phyloP scores from a whole-genome alignment of 2,113 vertebrate genomes.

The Clinocottus analis region DNA sequence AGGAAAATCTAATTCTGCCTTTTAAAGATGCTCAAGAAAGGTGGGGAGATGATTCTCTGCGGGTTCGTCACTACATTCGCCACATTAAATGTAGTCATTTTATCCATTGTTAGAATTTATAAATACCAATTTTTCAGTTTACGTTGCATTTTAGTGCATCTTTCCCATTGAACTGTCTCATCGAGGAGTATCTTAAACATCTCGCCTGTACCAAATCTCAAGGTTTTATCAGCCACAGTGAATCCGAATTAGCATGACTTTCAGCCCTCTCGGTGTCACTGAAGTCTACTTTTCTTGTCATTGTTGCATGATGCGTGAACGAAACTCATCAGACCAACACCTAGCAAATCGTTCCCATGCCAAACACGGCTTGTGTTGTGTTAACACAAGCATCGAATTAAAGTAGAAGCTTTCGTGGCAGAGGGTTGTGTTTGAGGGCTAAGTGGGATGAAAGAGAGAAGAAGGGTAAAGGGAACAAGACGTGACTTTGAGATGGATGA shows the following conservation, averaged over 20 bases:
- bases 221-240: background rate
- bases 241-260: background rate
- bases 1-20: background rate
- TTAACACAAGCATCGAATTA: background rate
- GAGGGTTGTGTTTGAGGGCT: background rate
- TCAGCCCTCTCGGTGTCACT: background rate
- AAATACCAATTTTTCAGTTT: background rate
- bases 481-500: background rate
- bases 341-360: background rate
- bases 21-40: background rate
- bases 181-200: background rate
- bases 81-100: background rate
- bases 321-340: background rate
- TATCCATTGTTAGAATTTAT: background rate
- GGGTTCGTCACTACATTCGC: background rate
- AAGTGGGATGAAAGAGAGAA: background rate
- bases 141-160: too few relatives aligned
- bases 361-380: background rate
- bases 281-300: background rate
- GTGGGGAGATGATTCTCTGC: background rate
- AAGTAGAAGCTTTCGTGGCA: background rate
- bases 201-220: background rate
- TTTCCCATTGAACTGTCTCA: too few relatives aligned
- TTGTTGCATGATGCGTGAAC: background rate
- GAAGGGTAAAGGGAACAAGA: background rate